Evolutionary conservation across 1,140 invertebrate genomes (phyloP).

Genomic region (Arion vulgaris): DNA sequence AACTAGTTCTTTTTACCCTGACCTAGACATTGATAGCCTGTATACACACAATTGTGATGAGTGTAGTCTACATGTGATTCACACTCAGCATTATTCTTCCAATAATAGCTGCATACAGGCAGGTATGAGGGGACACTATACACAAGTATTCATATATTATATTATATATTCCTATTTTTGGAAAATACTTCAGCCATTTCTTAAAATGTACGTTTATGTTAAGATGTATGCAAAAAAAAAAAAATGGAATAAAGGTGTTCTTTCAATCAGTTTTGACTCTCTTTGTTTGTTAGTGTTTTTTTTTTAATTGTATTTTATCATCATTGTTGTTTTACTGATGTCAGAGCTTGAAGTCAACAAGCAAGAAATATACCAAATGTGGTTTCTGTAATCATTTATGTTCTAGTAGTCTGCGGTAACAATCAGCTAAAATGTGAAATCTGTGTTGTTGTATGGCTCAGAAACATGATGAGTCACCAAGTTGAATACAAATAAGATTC

Average conservation of each 20-base stretch:
- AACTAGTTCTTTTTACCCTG: neutral
- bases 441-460: no score
- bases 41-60: neutral
- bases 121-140: constrained; percentile 34
- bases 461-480: no score
- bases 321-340: no score
- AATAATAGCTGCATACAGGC: constrained; percentile 32
- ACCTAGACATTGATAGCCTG: neutral
- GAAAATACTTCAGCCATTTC: constrained; percentile 41
- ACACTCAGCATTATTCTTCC: constrained; percentile 38
- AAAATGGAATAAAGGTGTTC: constrained; percentile 42
- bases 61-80: constrained; percentile 7
- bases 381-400: no score
- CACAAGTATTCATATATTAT: constrained; percentile 43
- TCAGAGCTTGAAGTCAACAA: no score
- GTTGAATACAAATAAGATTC: no score
- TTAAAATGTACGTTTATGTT: constrained; percentile 43
- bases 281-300: no score
- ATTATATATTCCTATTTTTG: constrained; percentile 38
- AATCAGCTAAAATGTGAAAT: no score
- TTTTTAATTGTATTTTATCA: no score
- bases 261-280: constrained; percentile 16
- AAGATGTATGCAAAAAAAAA: constrained; percentile 43
- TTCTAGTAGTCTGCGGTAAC: no score
- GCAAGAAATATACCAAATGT: no score